phyloP scores from a whole-genome alignment of 2,888 invertebrate genomes.

The Melipona bicolor region DNA sequence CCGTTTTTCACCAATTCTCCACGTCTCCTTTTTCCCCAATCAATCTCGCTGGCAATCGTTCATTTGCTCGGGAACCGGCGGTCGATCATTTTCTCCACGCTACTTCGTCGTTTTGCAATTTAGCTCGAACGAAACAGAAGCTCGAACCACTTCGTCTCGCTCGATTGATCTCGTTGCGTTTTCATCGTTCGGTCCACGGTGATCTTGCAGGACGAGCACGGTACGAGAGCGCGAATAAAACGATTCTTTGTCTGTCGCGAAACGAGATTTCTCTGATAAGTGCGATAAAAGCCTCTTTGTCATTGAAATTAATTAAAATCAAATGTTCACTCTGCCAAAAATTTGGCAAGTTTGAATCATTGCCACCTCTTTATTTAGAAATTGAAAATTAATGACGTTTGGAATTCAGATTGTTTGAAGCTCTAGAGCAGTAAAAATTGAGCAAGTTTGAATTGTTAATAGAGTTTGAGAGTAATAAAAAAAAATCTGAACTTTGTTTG shows the following conservation, averaged over 20 bases:
- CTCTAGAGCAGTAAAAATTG: too few species aligned
- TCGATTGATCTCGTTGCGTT: slow-evolving; percentile 5
- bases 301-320: too few species aligned
- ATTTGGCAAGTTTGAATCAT: too few species aligned
- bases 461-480: too few species aligned
- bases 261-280: too few species aligned
- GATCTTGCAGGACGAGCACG: neutral
- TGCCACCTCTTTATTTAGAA: too few species aligned
- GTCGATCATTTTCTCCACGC: neutral
- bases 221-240: neutral
- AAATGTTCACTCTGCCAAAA: too few species aligned
- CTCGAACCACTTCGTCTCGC: slow-evolving; percentile 20
- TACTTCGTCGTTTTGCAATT: neutral
- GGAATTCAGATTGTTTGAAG: too few species aligned
- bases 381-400: too few species aligned
- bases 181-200: neutral
- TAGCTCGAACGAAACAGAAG: slow-evolving; percentile 1
- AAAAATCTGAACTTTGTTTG: too few species aligned
- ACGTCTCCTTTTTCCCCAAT: neutral
- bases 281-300: neutral
- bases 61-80: neutral
- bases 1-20: slow-evolving; percentile 26
- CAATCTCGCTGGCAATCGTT: slow-evolving; percentile 9
- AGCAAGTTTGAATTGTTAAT: too few species aligned
- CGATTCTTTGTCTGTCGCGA: neutral